Conservation (phyloP, 2,888 invertebrate species). For the Alviniconcha strummeri region DNA sequence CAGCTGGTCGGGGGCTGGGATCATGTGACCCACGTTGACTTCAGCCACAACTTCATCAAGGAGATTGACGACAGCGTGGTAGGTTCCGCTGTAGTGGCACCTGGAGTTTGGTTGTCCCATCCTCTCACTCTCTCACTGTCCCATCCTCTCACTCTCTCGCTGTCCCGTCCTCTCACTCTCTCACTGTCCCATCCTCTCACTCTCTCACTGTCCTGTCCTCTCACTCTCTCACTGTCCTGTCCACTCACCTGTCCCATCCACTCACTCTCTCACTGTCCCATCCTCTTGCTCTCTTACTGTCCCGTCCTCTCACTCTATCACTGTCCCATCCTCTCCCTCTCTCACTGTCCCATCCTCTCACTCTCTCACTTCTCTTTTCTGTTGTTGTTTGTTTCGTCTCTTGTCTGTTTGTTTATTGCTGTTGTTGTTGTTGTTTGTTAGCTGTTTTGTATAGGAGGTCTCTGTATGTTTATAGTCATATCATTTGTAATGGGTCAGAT, state of each 20-base stretch:
- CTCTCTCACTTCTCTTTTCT: no score
- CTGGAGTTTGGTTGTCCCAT: not conserved
- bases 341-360: no score
- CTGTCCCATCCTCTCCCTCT: no score
- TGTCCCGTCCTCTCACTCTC: not conserved
- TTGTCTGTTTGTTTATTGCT: not conserved
- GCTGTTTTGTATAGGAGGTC: not conserved
- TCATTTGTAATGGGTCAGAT: no score
- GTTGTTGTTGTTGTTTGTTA: not conserved
- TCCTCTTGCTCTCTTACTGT: no score
- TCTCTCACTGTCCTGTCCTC: not conserved
- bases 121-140: not conserved
- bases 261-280: no score
- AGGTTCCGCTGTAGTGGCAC: conserved; percentile 71
- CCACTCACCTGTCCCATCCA: not conserved
- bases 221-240: not conserved
- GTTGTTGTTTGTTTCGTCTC: not conserved
- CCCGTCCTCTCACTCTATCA: no score
- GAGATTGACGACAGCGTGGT: conserved; percentile 88
- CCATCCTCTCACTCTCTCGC: not conserved
- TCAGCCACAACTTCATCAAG: conserved; percentile 86
- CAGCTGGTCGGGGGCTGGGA: conserved; percentile 74
- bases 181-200: not conserved
- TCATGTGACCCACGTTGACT: conserved; percentile 81
- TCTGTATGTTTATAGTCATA: no score